Base-by-base conservation (phyloP, 2,888 invertebrate genomes). In the Philonicus albiceps region DNA sequence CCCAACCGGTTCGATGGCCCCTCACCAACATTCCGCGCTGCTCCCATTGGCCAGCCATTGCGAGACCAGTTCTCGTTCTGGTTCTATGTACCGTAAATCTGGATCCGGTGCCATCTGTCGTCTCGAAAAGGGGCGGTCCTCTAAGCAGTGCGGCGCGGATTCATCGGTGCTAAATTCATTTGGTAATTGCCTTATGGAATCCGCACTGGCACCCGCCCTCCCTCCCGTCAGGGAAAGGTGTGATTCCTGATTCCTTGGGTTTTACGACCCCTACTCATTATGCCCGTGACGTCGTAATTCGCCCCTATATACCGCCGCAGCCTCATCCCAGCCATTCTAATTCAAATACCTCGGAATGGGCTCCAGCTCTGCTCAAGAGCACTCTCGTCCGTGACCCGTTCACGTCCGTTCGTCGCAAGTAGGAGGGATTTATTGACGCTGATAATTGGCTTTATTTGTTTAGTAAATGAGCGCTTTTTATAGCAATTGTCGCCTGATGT, bases 401-500 rank as follows among this genome's bases (percentile, higher is more conserved):
- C 83, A 72, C 64, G 64, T 72, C 73, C 43, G 37, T 16, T n/a
- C 55, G 19, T n/a, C 40, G 19, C 13, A 37, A 86, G 86, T 85
- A 85, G 88, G 87, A 88, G 87, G 88, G 88, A 86, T 88, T 88
- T 88, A 87, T 88, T 88, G 88, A 87, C 86, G 87, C 73, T 87
- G 87, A 86, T 88, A 87, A 88, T 88, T 88, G 87, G 87, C 87
- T 88, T 87, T 88, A 87, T 88, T 88, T 88, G 87, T 88, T 88
- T 87, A 87, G 87, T 88, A 88, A 87, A 88, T 88, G 88, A 87
- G 75, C 37, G 86, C 86, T 86, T 88, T 81, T 87, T 88, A 86
- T 87, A 86, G 87, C 86, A 84, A 34, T 81, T 78, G 78, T 78
- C 78, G 78, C 37, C 87, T 86, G 87, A 86, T 88, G 86, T 86